A percentile compares a stretch with the other conserved stretches of the same genome.
These are phyloP conservation scores for Amblyteles armatorius DNA, from an alignment of 2,888 invertebrate genomes.

Conservation along the genomic window DNA sequence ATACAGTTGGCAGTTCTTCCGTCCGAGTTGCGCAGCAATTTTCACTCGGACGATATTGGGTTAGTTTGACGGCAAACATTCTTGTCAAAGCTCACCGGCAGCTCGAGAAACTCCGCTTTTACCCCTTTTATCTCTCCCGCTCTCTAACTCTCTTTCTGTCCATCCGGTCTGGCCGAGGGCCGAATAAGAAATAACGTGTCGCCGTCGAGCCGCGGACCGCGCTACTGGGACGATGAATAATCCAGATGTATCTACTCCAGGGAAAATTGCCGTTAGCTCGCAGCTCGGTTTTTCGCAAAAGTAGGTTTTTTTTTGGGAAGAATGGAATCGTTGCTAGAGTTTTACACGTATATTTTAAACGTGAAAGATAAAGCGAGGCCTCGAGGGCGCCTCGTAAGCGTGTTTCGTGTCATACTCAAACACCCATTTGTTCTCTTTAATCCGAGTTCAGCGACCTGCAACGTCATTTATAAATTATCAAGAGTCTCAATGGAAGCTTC, in stretches of 20 bases:
- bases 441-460: constrained; percentile 65
- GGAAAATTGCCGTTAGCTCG: constrained; percentile 32
- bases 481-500: constrained; percentile 34
- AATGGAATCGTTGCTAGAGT: constrained; percentile 25
- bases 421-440: constrained; percentile 70
- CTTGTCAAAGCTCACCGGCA: constrained; percentile 6
- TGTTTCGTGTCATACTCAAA: constrained; percentile 62
- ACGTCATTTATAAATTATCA: constrained; percentile 68
- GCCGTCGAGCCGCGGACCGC: constrained; percentile 12
- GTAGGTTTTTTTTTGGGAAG: constrained; percentile 5
- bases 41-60: constrained; percentile 41
- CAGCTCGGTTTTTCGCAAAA: constrained; percentile 19
- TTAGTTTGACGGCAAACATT: constrained; percentile 44
- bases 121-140: constrained; percentile 18
- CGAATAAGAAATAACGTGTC: constrained; percentile 40
- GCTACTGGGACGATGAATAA: constrained; percentile 53
- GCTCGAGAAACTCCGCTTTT: constrained; percentile 3
- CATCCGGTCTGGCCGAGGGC: background rate
- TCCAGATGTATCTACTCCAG: constrained; percentile 42
- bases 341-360: constrained; percentile 48
- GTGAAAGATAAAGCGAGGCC: constrained; percentile 51
- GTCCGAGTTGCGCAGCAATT: constrained; percentile 49
- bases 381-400: constrained; percentile 29
- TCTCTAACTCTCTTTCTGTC: background rate
- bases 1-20: constrained; percentile 47